Evolutionary conservation across 2,888 invertebrate genomes (phyloP).

Genomic region (Xestia xanthographa): DNA sequence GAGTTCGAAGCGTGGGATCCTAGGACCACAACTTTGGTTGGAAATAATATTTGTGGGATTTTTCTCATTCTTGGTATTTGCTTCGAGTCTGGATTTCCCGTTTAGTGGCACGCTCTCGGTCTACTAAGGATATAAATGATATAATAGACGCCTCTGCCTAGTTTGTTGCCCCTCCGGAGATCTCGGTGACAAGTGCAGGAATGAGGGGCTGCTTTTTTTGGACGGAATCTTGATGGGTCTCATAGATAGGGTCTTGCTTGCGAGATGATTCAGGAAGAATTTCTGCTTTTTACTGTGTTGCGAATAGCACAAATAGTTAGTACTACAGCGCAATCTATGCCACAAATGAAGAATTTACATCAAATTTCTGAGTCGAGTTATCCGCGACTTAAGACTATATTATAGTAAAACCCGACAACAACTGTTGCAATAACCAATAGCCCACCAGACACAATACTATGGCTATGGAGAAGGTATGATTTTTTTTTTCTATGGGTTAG

Average conservation of each 20-base stretch:
- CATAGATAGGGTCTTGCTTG: too few relatives aligned
- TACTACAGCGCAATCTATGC: background rate
- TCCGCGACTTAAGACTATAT: background rate
- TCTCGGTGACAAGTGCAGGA: background rate
- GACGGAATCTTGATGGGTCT: background rate
- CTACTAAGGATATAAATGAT: background rate
- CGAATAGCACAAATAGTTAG: too few relatives aligned
- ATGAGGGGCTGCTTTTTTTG: background rate
- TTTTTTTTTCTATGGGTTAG: too few relatives aligned
- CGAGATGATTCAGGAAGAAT: background rate
- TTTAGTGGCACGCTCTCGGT: background rate
- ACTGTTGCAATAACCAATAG: background rate
- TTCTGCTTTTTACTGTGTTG: background rate
- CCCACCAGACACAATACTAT: background rate
- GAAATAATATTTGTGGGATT: background rate
- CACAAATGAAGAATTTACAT: background rate
- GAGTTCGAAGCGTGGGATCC: background rate
- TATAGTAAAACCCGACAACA: background rate
- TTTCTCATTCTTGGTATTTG: background rate
- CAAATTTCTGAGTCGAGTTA: background rate
- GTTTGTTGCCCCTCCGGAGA: background rate
- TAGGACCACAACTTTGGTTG: background rate
- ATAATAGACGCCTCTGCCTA: background rate
- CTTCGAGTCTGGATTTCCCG: background rate
- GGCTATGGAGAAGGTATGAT: too few relatives aligned